Conservation (phyloP, 1,140 invertebrate species). For the Micrasema minimum region DNA sequence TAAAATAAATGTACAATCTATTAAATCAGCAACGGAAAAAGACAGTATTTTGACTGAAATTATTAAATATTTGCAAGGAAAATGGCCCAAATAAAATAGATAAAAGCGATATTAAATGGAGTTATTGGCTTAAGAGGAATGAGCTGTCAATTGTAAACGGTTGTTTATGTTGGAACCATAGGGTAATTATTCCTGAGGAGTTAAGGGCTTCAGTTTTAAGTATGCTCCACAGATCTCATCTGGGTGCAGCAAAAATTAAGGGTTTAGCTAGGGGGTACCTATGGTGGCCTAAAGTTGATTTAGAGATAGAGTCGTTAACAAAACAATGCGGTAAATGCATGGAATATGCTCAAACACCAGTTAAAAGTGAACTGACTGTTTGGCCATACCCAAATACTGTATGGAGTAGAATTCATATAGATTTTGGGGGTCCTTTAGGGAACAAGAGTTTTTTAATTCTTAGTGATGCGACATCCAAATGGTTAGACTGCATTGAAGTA, state of each 20-base stretch:
- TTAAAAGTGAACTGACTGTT: background rate
- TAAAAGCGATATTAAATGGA: background rate
- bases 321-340: background rate
- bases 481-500: background rate
- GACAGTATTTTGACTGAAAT: background rate
- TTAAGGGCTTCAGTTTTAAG: background rate
- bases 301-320: background rate
- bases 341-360: background rate
- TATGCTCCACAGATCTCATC: background rate
- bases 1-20: too few species aligned
- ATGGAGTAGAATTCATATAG: background rate
- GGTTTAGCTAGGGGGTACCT: background rate
- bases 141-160: background rate
- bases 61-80: background rate
- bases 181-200: background rate
- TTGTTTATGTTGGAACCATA: background rate
- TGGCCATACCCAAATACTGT: slow-evolving; percentile 3
- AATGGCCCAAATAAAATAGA: background rate
- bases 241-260: background rate
- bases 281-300: background rate
- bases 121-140: background rate
- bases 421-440: background rate
- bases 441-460: background rate
- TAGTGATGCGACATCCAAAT: background rate
- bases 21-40: background rate